Evolutionary conservation across 2,888 invertebrate species (phyloP), one percentile per base, ranked within the genome.

Genomic region (Heterodera filipjevi): DNA sequence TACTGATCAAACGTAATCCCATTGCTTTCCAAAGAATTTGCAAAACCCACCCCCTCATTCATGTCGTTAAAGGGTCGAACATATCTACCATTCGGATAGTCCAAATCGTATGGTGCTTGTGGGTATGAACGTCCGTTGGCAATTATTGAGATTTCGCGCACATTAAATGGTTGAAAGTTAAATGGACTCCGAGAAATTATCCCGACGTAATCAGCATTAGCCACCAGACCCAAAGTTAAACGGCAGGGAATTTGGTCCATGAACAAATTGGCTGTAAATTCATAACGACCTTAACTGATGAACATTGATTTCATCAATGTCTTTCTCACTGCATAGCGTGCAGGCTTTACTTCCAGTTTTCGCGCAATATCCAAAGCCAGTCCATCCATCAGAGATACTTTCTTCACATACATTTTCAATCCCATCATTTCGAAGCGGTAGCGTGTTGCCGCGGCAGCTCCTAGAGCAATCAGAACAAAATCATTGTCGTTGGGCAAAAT

Each of bases 311-410:
- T 71, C 71, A 77, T 66, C 77, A 77, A 33, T 46, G 77, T 77
- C n/a, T 77, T 77, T 3, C 77, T 0, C 32, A 77, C 39, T 12
- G 77, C 32, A 46, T 77, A 77, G n/a, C 71, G 66, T 5, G 77
- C 77, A 14, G 77, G 77, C 22, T 66, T 70, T 16, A 39, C 16
- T 12, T 77, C 77, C 2, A 77, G 77, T 77, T 70, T 77, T 66
- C 71, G 27, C 16, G 66, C 71, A 70, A 77, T 77, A 22, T 77
- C 77, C 2, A 77, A 19, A 6, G 77, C 64, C 27, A 77, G 22
- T 22, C 77, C 71, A 77, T 77, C 77, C 66, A 76, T 70, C 22
- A 77, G 77, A 12, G 46, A 39, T 2, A 71, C 14, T 14, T 33
- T 71, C 16, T 71, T 71, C 32, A 71, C 30, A 27, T 71, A 71